Conservation (phyloP, 2,888 invertebrate genomes). For the Callyntrura sp. region DNA sequence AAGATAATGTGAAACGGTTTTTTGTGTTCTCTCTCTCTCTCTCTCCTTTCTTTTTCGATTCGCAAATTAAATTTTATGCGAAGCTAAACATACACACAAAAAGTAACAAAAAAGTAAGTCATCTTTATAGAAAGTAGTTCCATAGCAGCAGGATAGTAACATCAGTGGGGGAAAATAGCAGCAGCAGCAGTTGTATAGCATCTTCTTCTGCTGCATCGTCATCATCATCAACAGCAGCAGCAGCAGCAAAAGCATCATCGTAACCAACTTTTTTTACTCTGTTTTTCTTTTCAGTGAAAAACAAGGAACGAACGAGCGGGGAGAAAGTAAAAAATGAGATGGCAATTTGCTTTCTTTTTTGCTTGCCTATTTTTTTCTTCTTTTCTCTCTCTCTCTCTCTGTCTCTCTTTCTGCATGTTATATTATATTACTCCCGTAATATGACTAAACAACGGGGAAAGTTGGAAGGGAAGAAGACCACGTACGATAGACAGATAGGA, state of each 20-base stretch:
- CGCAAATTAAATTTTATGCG: constrained; percentile 78
- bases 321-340: constrained; percentile 70
- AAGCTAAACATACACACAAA: constrained; percentile 28
- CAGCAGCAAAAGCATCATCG: constrained; percentile 3
- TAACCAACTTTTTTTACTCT: constrained; percentile 27
- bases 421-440: constrained; percentile 56
- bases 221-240: constrained; percentile 1
- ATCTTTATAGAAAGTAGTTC: background rate
- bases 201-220: background rate
- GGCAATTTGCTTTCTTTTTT: constrained; percentile 74
- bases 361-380: constrained; percentile 18
- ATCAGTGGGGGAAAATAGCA: background rate
- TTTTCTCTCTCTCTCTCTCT: constrained; percentile 23
- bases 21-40: constrained; percentile 25
- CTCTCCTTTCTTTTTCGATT: constrained; percentile 35
- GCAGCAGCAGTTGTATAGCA: background rate
- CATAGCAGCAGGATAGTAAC: background rate
- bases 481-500: constrained; percentile 3
- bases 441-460: constrained; percentile 31
- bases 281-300: constrained; percentile 29
- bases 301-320: constrained; percentile 7
- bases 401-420: constrained; percentile 18
- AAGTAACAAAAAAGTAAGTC: constrained; percentile 33
- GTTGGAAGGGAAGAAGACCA: background rate
- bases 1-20: constrained; percentile 20